Evolutionary conservation across 2,888 invertebrate genomes (phyloP).

Genomic region (Drosophila histrio): DNA sequence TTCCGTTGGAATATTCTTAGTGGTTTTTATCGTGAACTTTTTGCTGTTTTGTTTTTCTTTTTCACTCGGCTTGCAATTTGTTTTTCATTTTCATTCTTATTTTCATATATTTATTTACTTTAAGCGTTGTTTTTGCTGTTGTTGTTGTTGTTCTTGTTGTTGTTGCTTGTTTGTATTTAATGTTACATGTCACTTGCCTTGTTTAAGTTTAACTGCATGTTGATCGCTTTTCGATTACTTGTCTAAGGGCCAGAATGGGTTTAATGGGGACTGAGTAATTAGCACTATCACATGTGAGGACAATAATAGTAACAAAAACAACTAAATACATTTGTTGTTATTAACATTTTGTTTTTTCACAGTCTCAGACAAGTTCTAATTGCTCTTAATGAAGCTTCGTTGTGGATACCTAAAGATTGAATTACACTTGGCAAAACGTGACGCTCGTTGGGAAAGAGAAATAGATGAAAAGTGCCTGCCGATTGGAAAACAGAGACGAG

Average conservation of each 20-base stretch:
- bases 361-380: constrained; percentile 11
- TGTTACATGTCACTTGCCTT: constrained; percentile 48
- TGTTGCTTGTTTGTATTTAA: constrained; percentile 44
- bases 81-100: constrained; percentile 18
- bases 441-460: constrained; percentile 1
- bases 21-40: constrained; percentile 14
- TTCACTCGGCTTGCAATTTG: constrained; percentile 23
- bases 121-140: constrained; percentile 7
- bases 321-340: not conserved
- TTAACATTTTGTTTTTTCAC: constrained; percentile 12
- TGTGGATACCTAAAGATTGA: not conserved
- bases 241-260: not conserved
- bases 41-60: constrained; percentile 2
- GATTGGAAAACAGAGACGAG: not conserved
- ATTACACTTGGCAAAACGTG: constrained; percentile 9
- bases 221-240: constrained; percentile 44
- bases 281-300: constrained; percentile 36
- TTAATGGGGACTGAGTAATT: constrained; percentile 50
- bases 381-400: not conserved
- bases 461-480: not conserved
- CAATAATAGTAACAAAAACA: not conserved
- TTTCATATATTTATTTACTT: not conserved
- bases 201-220: constrained; percentile 42
- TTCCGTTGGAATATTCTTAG: not conserved
- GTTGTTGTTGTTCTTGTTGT: constrained; percentile 17